Conservation (phyloP, 1,140 invertebrate genomes). For the Sipha flava region DNA sequence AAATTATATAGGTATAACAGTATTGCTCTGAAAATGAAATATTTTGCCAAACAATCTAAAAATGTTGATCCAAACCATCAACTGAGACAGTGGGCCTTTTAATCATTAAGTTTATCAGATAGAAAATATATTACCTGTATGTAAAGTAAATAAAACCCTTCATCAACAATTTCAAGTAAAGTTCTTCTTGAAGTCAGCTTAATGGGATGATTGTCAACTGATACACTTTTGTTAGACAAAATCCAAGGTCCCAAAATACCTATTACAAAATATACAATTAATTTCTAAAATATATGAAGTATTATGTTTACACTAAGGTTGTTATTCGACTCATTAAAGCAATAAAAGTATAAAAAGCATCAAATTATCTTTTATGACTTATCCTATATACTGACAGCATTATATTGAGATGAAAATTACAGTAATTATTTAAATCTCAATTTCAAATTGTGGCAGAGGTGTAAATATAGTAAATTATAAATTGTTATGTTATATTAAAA, state of each 20-base stretch:
- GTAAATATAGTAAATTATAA: conserved; percentile 1
- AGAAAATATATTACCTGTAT: not conserved
- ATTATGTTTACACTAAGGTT: not conserved
- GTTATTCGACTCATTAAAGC: too few relatives aligned
- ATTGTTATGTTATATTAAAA: not conserved
- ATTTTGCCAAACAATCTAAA: too few relatives aligned
- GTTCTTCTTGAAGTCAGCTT: conserved; percentile 17
- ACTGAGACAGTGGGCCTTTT: too few relatives aligned
- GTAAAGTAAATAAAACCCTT: conserved; percentile 8
- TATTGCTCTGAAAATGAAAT: too few relatives aligned
- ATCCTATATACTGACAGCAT: too few relatives aligned
- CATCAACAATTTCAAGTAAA: not conserved
- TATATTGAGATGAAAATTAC: too few relatives aligned
- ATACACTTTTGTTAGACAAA: conserved; percentile 4
- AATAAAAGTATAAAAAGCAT: too few relatives aligned
- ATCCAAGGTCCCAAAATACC: conserved; percentile 23
- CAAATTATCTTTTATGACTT: too few relatives aligned
- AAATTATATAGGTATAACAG: too few relatives aligned
- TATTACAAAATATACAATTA: not conserved
- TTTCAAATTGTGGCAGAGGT: not conserved
- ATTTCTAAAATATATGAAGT: not conserved
- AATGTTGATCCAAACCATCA: too few relatives aligned
- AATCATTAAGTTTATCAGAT: too few relatives aligned
- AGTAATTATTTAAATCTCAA: not conserved
- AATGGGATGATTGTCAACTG: not conserved